A percentile compares a stretch with the other conserved stretches of the same genome.
phyloP scores from a whole-genome alignment of 2,888 invertebrate species.

The Zonitis immaculata region DNA sequence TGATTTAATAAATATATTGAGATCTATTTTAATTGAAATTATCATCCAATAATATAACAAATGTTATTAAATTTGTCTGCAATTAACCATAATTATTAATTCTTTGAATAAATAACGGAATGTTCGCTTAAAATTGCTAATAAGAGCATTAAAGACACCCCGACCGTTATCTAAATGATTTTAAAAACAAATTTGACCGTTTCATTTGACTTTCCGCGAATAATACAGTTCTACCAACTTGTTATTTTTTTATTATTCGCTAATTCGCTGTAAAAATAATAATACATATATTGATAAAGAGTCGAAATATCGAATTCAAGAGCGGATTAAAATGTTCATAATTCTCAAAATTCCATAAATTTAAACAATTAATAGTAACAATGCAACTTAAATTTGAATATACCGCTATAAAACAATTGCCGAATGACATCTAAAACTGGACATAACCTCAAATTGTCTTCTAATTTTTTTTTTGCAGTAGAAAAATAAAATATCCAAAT shows the following conservation, averaged over 20 bases:
- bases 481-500: background rate
- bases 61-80: background rate
- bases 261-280: too few relatives aligned
- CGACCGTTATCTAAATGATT: conserved; percentile 15
- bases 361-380: too few relatives aligned
- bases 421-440: background rate
- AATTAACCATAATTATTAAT: background rate
- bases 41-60: background rate
- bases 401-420: background rate
- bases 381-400: background rate
- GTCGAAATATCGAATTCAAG: too few relatives aligned
- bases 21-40: background rate
- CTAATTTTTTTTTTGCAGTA: background rate
- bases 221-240: background rate
- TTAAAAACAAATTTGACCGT: conserved; percentile 24
- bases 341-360: too few relatives aligned
- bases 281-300: too few relatives aligned
- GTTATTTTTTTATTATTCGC: too few relatives aligned
- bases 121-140: background rate
- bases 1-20: background rate
- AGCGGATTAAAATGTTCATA: too few relatives aligned
- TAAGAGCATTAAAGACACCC: too few relatives aligned
- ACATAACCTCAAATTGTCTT: background rate
- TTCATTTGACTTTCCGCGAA: conserved; percentile 12
- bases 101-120: background rate